Conservation (phyloP, 2,888 invertebrate genomes). For the Halictus quadricinctus region DNA sequence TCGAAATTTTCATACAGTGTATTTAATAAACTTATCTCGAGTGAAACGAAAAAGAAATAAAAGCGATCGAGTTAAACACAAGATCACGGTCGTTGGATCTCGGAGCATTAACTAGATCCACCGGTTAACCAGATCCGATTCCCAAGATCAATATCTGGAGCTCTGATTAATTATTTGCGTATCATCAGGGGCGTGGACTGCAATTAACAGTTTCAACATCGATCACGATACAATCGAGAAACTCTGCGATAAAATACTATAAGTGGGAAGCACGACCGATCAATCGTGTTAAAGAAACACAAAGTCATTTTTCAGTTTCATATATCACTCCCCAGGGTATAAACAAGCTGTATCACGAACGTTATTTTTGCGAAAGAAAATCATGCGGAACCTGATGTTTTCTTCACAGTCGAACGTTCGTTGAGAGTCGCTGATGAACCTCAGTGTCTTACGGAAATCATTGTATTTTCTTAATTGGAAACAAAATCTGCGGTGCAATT, state of each 20-base stretch:
- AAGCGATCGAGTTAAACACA: neutral
- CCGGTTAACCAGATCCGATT: neutral
- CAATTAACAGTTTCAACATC: constrained; percentile 22
- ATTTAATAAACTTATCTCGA: neutral
- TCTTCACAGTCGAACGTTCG: neutral
- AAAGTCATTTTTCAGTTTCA: neutral
- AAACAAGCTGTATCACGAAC: neutral
- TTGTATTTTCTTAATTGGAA: constrained; percentile 3
- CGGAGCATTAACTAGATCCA: neutral
- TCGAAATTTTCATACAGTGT: neutral
- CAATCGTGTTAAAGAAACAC: neutral
- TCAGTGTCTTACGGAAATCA: neutral
- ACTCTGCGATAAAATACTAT: neutral
- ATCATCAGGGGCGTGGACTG: constrained; percentile 44
- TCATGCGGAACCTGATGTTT: neutral
- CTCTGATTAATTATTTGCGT: constrained; percentile 67
- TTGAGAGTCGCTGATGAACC: neutral
- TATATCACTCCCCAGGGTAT: neutral
- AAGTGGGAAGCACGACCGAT: neutral
- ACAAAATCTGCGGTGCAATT: neutral
- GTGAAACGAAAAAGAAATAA: no score
- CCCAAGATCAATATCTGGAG: constrained; percentile 55
- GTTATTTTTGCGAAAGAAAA: neutral
- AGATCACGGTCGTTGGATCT: neutral
- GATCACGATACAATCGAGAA: neutral